phyloP scores from a whole-genome alignment of 2,797 vertebrate species.

The Macrochelys suwanniensis region DNA sequence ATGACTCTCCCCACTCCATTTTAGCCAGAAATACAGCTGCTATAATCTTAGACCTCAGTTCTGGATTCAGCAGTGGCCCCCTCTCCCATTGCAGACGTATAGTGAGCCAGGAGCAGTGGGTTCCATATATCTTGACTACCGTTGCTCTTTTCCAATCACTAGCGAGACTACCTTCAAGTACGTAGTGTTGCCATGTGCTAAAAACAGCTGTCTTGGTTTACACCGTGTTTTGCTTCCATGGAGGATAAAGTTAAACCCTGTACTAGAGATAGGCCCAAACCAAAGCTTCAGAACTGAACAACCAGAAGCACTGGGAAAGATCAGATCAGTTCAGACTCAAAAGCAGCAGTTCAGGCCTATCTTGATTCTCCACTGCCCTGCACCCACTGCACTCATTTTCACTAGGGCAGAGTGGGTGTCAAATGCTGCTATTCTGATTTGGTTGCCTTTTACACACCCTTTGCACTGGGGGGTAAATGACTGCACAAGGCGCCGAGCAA shows the following conservation, averaged over 20 bases:
- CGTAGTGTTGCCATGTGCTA: rapidly evolving
- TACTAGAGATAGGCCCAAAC: neutral
- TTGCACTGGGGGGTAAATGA: neutral
- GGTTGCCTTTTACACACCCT: neutral
- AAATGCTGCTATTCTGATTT: neutral
- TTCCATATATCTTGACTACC: neutral
- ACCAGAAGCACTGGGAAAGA: neutral
- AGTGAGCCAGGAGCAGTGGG: neutral
- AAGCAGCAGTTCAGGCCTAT: neutral
- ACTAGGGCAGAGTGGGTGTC: neutral
- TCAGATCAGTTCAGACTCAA: neutral
- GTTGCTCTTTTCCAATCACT: neutral
- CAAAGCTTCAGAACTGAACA: neutral
- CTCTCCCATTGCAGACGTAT: neutral
- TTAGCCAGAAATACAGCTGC: neutral
- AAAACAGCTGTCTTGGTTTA: neutral
- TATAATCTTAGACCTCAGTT: neutral
- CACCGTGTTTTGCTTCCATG: neutral
- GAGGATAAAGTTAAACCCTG: neutral
- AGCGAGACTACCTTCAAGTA: neutral
- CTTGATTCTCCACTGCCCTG: neutral
- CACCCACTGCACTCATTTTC: neutral
- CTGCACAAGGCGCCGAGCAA: neutral
- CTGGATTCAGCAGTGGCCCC: neutral
- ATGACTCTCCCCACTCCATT: neutral